Evolutionary conservation across 2,113 vertebrate species (phyloP).

Genomic region (Arothron firmamentum): DNA sequence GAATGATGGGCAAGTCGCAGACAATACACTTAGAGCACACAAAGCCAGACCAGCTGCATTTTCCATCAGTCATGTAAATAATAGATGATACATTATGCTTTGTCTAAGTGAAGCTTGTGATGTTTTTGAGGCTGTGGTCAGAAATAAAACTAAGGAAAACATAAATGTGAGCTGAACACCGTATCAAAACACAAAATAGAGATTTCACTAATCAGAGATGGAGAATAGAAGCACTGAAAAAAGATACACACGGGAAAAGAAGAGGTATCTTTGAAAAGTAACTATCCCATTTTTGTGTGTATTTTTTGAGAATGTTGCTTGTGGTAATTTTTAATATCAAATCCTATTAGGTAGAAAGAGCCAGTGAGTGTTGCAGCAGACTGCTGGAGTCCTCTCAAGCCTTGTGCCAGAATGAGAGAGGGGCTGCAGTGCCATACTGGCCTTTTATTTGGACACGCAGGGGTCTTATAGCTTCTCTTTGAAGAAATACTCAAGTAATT

Average conservation of each 20-base stretch:
- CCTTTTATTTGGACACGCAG: slow-evolving; percentile 76
- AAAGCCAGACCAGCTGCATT: slow-evolving; percentile 67
- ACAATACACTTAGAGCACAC: slow-evolving; percentile 58
- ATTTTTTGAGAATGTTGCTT: slow-evolving; percentile 54
- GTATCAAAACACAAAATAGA: slow-evolving; percentile 5
- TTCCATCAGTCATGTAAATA: slow-evolving; percentile 72
- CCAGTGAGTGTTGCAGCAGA: slow-evolving; percentile 53
- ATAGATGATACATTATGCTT: slow-evolving; percentile 73
- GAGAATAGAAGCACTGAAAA: slow-evolving; percentile 11
- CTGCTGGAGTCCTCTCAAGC: slow-evolving; percentile 74
- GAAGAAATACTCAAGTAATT: slow-evolving; percentile 84
- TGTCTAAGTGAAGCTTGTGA: slow-evolving; percentile 60
- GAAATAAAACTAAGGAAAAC: slow-evolving; percentile 24
- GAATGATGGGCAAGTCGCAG: slow-evolving; percentile 14
- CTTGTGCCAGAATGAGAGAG: slow-evolving; percentile 51
- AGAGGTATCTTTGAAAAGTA: slow-evolving; percentile 48
- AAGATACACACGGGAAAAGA: background rate
- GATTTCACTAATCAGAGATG: background rate
- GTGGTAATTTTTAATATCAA: slow-evolving; percentile 77
- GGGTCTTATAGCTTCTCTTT: slow-evolving; percentile 77
- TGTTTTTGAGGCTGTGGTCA: slow-evolving; percentile 46
- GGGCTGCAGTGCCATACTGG: slow-evolving; percentile 63
- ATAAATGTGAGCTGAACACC: slow-evolving; percentile 15
- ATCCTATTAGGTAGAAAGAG: slow-evolving; percentile 78
- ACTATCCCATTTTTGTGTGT: slow-evolving; percentile 32